Evolutionary conservation across 2,888 invertebrate genomes (phyloP), one percentile per base, ranked within the genome.

Genomic region (Synanthedon tipuliformis): DNA sequence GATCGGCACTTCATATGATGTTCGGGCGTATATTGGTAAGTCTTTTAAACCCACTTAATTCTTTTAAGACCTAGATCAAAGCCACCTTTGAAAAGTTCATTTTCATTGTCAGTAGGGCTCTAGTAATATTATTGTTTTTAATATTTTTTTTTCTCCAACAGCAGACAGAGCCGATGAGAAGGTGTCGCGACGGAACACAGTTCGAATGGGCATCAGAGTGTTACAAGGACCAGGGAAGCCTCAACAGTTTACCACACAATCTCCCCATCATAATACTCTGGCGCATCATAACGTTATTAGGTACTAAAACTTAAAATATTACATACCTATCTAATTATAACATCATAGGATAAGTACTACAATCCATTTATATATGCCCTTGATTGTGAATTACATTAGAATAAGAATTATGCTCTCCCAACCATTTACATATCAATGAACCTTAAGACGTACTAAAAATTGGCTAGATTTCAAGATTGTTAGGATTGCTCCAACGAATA

Each of bases 1-100:
- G 0, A 95, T 96, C 52, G 96, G 96, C 10, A 96, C 95, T 51
- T 95, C 95, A 54, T 96, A 96, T 69, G 96, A 96, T 69, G 92
- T 96, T 51, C 89, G 95, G 68, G 94, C 94, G 59, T 96, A 93
- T 73, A 91, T 94, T 56, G 95, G 95, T 95, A 85, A 91, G 91
- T 82, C 52, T 45, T 8, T 45, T 13, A 45, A 34, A 34, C 34
- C 34, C 34, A 34, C 34, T 34, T 34, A 23, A 23, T 23, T 23
- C 34, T 8, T 34, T 3, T 10, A 10, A 34, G 34, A 34, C 34
- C 5, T 10, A 10, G 34, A 8, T 0, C 27, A 8, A 8, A 34
- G 2, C 1, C 8, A 34, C 1, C 7, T 10, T 7, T 34, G 34
- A 10, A 10, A 34, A 34, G 0, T 34, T 2, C 7, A 48, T 48